These are phyloP conservation scores for Chaetodon trifasciatus DNA, from an alignment of 2,797 vertebrate genomes.

Conservation along the genomic window DNA sequence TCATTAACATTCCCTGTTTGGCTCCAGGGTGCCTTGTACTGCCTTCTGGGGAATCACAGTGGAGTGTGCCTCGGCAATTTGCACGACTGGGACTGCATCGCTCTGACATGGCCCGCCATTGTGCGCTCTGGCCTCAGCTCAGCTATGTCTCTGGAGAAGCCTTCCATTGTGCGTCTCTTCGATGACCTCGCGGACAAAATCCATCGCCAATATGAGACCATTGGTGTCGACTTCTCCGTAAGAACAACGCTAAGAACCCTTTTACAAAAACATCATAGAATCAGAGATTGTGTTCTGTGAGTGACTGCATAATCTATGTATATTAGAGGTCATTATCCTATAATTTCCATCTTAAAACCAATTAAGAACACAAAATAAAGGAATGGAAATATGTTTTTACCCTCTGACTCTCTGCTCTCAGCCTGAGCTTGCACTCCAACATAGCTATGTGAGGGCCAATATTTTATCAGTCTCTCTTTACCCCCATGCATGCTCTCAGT, in stretches of 20 bases:
- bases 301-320: background rate
- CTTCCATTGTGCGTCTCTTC: constrained; percentile 97
- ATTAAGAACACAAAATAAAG: background rate
- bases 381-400: background rate
- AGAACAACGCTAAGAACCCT: constrained; percentile 65
- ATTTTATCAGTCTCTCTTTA: background rate
- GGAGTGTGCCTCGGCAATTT: constrained; percentile 95
- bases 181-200: constrained; percentile 98
- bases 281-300: background rate
- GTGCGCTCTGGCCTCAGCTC: constrained; percentile 95
- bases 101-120: constrained; percentile 94
- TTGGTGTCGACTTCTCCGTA: constrained; percentile 94
- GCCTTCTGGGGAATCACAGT: constrained; percentile 94
- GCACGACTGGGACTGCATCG: constrained; percentile 97
- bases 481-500: background rate
- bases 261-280: background rate
- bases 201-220: constrained; percentile 97
- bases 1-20: background rate
- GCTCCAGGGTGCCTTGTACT: constrained; percentile 96
- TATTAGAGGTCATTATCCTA: background rate
- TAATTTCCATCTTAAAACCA: background rate
- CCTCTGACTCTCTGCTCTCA: background rate
- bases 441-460: no score
- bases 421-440: background rate
- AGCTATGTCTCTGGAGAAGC: constrained; percentile 97